Evolutionary conservation across 2,888 invertebrate species (phyloP).

Genomic region (Cheilosia urbana): DNA sequence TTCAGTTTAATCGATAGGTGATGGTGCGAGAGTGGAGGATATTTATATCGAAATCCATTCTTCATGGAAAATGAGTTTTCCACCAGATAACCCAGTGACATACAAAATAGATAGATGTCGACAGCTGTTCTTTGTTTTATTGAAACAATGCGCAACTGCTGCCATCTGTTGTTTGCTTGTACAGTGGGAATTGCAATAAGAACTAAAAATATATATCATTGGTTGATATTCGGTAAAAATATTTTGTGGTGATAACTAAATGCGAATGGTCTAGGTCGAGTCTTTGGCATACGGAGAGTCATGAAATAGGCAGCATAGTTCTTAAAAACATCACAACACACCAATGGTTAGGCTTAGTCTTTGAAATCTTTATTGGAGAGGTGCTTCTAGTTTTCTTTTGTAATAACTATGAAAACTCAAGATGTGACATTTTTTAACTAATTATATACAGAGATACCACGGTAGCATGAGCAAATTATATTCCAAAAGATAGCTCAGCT

Average conservation of each 20-base stretch:
- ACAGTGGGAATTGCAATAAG: background rate
- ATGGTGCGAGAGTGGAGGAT: background rate
- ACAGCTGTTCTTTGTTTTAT: conserved; percentile 3
- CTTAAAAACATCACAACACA: too few relatives aligned
- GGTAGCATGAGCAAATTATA: too few relatives aligned
- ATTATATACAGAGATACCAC: too few relatives aligned
- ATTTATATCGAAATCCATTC: conserved; percentile 37
- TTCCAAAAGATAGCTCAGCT: too few relatives aligned
- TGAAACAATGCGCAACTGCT: conserved; percentile 8
- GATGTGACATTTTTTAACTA: too few relatives aligned
- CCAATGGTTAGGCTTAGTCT: too few relatives aligned
- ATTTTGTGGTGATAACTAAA: background rate
- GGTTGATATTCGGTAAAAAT: background rate
- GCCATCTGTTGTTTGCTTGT: conserved; percentile 39
- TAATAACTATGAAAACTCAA: too few relatives aligned
- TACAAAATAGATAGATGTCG: background rate
- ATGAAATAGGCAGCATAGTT: too few relatives aligned
- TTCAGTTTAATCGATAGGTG: conserved; percentile 15
- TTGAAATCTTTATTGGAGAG: too few relatives aligned
- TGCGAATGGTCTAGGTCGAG: too few relatives aligned
- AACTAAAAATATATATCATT: background rate
- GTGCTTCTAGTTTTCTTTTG: too few relatives aligned
- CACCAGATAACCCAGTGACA: conserved; percentile 50
- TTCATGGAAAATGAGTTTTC: conserved; percentile 28
- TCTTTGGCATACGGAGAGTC: too few relatives aligned